Conservation (phyloP, 2,888 invertebrate genomes). For the Petrolisthes cinctipes region DNA sequence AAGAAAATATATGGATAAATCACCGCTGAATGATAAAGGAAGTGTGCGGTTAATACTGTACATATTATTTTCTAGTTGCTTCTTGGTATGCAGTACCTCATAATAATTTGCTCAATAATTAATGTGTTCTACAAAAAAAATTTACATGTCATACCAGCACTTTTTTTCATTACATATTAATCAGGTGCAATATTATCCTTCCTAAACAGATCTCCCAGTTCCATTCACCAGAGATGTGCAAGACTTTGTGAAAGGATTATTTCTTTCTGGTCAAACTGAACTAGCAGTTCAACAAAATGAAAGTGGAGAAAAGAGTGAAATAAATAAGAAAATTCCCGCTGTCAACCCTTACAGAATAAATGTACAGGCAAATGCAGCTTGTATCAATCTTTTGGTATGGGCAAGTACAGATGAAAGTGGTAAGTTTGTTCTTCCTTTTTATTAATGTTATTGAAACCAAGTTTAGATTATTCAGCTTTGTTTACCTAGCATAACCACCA, state of each 20-base stretch:
- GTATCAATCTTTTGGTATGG: conserved; percentile 97
- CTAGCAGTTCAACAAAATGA: conserved; percentile 79
- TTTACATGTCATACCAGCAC: neutral
- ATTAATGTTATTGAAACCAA: neutral
- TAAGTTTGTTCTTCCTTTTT: conserved; percentile 70
- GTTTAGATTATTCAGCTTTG: neutral
- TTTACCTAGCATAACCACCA: too few species aligned
- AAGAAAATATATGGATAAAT: too few species aligned
- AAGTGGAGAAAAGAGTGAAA: conserved; percentile 38
- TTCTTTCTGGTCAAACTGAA: conserved; percentile 92
- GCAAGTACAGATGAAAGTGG: conserved; percentile 97
- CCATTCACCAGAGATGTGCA: conserved; percentile 94
- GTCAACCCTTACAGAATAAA: conserved; percentile 94
- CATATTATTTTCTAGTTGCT: too few species aligned
- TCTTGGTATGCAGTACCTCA: too few species aligned
- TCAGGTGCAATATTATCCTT: neutral
- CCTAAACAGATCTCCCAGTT: conserved; percentile 79
- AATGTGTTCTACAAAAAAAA: neutral
- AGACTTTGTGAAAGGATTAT: conserved; percentile 89
- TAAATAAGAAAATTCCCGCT: conserved; percentile 69
- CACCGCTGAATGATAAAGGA: too few species aligned
- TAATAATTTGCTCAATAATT: too few species aligned
- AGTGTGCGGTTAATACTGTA: too few species aligned
- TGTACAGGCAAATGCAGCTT: conserved; percentile 96
- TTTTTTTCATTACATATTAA: neutral